Evolutionary conservation across 1,140 invertebrate genomes (phyloP).

Genomic region (Trialeurodes vaporariorum): DNA sequence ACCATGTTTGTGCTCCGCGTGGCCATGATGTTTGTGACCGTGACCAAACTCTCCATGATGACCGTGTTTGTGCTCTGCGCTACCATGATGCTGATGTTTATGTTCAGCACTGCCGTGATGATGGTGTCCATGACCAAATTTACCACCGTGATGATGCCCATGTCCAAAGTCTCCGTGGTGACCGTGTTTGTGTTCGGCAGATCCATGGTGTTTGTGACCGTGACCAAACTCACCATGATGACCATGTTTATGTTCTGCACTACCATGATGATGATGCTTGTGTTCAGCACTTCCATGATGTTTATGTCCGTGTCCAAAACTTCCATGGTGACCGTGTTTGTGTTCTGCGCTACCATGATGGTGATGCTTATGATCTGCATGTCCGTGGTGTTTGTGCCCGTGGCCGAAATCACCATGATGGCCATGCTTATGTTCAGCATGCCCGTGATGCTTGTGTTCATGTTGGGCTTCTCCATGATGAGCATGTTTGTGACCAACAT

Average conservation of each 20-base stretch:
- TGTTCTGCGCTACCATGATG: slow-evolving; percentile 15
- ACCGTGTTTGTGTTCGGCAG: slow-evolving; percentile 17
- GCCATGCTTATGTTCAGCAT: slow-evolving; percentile 12
- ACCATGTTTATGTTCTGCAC: slow-evolving; percentile 14
- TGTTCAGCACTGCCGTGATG: slow-evolving; percentile 10
- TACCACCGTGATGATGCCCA: slow-evolving; percentile 9
- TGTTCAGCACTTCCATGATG: slow-evolving; percentile 20
- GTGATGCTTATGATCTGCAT: slow-evolving; percentile 17
- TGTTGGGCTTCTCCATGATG: slow-evolving; percentile 16
- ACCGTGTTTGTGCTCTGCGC: slow-evolving; percentile 12
- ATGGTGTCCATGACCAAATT: slow-evolving; percentile 8
- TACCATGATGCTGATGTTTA: slow-evolving; percentile 8
- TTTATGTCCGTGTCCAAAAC: slow-evolving; percentile 15
- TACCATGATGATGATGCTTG: slow-evolving; percentile 19
- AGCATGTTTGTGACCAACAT: slow-evolving; percentile 13
- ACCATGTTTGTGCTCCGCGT: slow-evolving; percentile 18
- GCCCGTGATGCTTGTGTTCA: slow-evolving; percentile 16
- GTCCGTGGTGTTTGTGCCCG: slow-evolving; percentile 15
- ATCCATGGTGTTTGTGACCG: slow-evolving; percentile 18
- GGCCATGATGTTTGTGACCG: slow-evolving; percentile 18
- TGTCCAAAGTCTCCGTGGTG: slow-evolving; percentile 16
- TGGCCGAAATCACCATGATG: slow-evolving; percentile 16
- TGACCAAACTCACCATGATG: slow-evolving; percentile 19
- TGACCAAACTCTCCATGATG: slow-evolving; percentile 19
- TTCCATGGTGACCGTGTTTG: slow-evolving; percentile 15